phyloP scores from a whole-genome alignment of 2,113 vertebrate species.

The Indicator indicator region DNA sequence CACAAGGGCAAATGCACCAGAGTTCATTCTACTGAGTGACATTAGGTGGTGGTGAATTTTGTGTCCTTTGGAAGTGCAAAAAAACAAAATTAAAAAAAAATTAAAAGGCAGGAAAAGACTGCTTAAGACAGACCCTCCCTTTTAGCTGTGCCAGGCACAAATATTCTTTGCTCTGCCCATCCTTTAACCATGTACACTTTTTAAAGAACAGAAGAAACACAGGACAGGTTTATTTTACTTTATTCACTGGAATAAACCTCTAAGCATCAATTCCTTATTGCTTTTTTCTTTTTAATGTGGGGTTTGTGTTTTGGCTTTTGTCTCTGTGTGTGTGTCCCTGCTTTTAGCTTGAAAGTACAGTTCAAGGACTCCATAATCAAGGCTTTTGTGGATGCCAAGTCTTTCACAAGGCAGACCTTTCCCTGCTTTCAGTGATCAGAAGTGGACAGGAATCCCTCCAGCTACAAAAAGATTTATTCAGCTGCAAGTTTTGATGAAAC shows the following conservation, averaged over 20 bases:
- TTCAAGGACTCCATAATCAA: background rate
- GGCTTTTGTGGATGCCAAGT: background rate
- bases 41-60: background rate
- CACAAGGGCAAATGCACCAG: background rate
- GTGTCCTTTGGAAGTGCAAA: background rate
- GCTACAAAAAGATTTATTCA: background rate
- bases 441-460: background rate
- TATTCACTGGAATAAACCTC: background rate
- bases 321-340: background rate
- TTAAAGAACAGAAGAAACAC: background rate
- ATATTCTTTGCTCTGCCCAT: background rate
- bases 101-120: background rate
- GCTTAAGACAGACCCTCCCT: background rate
- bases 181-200: background rate
- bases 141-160: background rate
- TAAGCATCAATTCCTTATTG: fast-evolving
- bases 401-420: background rate
- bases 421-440: background rate
- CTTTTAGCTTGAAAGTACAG: background rate
- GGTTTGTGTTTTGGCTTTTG: background rate
- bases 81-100: too few species aligned
- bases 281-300: too few species aligned
- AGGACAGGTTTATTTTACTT: background rate
- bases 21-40: background rate
- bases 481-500: background rate